Base-by-base conservation (phyloP, 2,113 vertebrate genomes). In the Edolisoma coerulescens region DNA sequence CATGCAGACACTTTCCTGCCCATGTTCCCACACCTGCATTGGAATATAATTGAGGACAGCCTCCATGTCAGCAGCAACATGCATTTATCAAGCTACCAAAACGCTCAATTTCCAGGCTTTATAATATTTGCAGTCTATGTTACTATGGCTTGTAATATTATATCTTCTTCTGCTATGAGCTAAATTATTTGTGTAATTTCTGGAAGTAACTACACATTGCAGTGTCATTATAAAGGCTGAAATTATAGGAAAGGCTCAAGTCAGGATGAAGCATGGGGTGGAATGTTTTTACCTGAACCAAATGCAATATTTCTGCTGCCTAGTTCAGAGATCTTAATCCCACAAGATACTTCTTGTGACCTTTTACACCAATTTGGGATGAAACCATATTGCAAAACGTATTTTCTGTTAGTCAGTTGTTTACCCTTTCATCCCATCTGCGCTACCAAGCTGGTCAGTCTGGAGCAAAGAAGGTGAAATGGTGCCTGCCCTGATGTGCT, bases 361-460 rank as follows among this genome's bases (percentile, higher is more conserved):
- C 42, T 92, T 60, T 39, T 45, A 15, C 22, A 52, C 8, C 44
- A 12, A 1, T 60, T 49, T 50, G 22, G n/a, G 11, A 30, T 26
- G 22, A 42, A 67, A 28, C 2, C 0, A 0, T 28, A 17, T 45
- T 27, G 28, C 20, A 47, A 45, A 84, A 30, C 24, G 41, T 26
- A 19, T 11, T 64, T 70, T 24, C 37, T 47, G 24, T 1, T 15
- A 44, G n/a, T 15, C 3, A 2, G 14, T 22, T 53, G 6, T 37
- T 84, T 60, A 52, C 22, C 8, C 27, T 83, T 64, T 47, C 28
- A 18, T 50, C 24, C 20, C 1, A 1, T 7, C 30, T 21, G 23
- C 0, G 0, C 14, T 33, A 28, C 27, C 41, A 18, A 14, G 14
- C 18, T 6, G 0, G 11, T 56, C 8, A 17, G 23, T 33, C 20